Base-by-base conservation (phyloP, 2,888 invertebrate genomes). In the Catocala nupta region DNA sequence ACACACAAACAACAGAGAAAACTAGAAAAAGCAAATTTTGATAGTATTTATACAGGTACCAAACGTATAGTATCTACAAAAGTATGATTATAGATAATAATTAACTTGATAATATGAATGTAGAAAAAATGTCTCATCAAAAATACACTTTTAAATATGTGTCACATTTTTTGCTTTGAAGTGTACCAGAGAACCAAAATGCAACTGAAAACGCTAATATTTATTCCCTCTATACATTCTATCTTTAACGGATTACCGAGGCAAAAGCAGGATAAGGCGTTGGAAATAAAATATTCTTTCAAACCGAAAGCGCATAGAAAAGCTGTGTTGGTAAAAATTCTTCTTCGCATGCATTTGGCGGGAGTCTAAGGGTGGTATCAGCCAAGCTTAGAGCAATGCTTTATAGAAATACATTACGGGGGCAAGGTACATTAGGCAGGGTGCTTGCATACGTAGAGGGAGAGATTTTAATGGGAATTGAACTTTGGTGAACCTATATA, bases 331-430 rank as follows among this genome's bases (percentile, higher is more conserved):
- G 55, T 63, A 58, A 75, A 45, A 73, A 68, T 58, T 65, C 59
- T 63, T 59, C 58, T 57, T 65, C 52, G 53, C 34, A 53, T 77
- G 68, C 65, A 70, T 76, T 77, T 74, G 62, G 68, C 67, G 71
- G 70, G 70, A 73, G 81, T 81, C 55, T 48, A 45, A 72, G 56
- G 65, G 56, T 55, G 64, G 74, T 72, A 71, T 80, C 76, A 80
- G 72, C 74, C 75, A 48, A 63, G 78, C 69, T 82, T 78, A 80
- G 74, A 68, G 68, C 66, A 78, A 70, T 71, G 70, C 51, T 77
- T 70, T 59, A 65, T 53, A 50, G 70, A 64, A 65, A 73, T 67
- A 70, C 73, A 70, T 73, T 70, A 64, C 59, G 54, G 43, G 48
- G 55, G 48, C 57, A 62, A n/a, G 61, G 54, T 63, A 62, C 62